Evolutionary conservation across 92 coral and sea anemone genomes (phyloP).

Genomic region (Epizoanthus ramosus): DNA sequence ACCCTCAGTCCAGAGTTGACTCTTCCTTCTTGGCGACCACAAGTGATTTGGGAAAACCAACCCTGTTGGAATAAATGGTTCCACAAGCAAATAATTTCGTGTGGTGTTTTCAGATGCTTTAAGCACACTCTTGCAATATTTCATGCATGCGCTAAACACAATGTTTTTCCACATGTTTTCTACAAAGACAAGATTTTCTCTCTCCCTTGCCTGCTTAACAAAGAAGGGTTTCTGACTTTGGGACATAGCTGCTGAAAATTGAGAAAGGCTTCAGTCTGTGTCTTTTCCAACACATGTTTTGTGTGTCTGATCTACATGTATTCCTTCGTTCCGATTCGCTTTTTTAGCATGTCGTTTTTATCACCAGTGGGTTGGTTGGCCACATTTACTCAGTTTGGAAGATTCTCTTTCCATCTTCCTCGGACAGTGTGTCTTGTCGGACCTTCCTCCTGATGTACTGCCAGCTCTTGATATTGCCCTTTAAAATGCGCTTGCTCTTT

Average conservation of each 20-base stretch:
- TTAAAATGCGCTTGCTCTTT: not conserved
- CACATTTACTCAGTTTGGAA: constrained; percentile 2
- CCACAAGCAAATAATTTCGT: too few species aligned
- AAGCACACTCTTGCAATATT: too few species aligned
- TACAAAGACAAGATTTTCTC: constrained; percentile 13
- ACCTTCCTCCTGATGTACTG: constrained; percentile 5
- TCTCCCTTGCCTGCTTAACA: constrained; percentile 8
- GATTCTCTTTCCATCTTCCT: constrained; percentile 22
- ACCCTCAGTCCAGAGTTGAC: constrained; percentile 26
- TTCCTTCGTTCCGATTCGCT: constrained; percentile 2
- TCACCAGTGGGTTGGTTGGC: constrained; percentile 7
- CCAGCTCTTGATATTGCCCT: constrained; percentile 21
- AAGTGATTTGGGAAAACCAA: too few species aligned
- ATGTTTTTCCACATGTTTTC: not conserved
- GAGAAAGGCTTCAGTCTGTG: not conserved
- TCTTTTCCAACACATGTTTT: too few species aligned
- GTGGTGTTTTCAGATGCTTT: too few species aligned
- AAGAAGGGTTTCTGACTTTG: not conserved
- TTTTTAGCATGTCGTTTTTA: constrained; percentile 4
- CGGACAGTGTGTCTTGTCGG: constrained; percentile 12
- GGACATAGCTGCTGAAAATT: too few species aligned
- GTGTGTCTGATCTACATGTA: constrained; percentile 17
- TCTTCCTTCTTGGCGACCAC: too few species aligned
- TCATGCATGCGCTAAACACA: constrained; percentile 1
- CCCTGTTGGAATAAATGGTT: too few species aligned